phyloP scores from a whole-genome alignment of 2,113 vertebrate species.

The Chascanopsetta lugubris region DNA sequence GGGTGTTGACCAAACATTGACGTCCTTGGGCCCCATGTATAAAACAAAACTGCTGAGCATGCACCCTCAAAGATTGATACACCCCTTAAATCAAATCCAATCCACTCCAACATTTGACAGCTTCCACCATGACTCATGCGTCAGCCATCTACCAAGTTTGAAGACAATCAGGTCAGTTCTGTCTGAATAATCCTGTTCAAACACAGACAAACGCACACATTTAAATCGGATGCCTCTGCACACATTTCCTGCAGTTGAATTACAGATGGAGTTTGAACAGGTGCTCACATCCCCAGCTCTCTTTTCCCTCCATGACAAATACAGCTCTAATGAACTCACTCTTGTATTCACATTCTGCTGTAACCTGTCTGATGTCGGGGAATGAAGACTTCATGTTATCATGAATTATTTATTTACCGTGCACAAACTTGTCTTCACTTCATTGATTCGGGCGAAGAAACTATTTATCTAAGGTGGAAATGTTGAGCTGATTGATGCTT shows the following conservation, averaged over 20 bases:
- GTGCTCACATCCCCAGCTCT: not conserved
- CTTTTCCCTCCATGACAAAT: not conserved
- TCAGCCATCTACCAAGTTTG: no score
- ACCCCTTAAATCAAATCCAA: no score
- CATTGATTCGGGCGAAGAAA: not conserved
- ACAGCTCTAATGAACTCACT: not conserved
- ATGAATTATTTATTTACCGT: not conserved
- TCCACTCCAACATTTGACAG: no score
- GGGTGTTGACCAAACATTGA: not conserved
- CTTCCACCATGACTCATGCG: no score
- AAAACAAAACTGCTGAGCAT: no score
- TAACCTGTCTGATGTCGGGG: not conserved
- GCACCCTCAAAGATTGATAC: no score
- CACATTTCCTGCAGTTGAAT: not conserved
- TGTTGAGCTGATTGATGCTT: not conserved
- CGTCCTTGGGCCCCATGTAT: not conserved
- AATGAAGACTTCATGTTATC: not conserved
- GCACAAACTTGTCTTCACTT: not conserved
- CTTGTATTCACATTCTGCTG: not conserved
- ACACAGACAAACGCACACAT: no score
- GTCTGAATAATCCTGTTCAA: no score
- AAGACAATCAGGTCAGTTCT: no score
- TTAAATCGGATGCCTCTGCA: no score
- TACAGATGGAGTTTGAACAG: not conserved
- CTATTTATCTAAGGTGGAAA: conserved; percentile 5